These are phyloP conservation scores for Channa maculata DNA, from an alignment of 2,113 vertebrate genomes.

Conservation along the genomic window DNA sequence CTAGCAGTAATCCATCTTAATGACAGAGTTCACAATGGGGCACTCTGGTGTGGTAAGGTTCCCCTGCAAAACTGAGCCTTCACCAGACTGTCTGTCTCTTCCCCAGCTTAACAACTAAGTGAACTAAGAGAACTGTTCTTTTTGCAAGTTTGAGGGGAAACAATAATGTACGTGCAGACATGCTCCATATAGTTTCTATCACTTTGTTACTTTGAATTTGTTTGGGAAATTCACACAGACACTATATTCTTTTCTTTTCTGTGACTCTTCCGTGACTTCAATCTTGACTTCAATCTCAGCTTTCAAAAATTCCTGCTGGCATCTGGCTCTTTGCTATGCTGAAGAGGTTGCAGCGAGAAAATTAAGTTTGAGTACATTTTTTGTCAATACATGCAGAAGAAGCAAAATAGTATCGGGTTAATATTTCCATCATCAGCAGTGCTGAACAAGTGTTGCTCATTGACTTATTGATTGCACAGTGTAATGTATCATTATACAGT, in stretches of 20 bases:
- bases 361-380: conserved; percentile 75
- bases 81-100: conserved; percentile 72
- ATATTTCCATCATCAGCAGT: conserved; percentile 70
- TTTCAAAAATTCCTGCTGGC: conserved; percentile 50
- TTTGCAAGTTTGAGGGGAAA: conserved; percentile 30
- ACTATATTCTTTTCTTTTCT: conserved; percentile 1
- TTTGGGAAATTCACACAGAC: not conserved
- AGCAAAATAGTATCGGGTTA: conserved; percentile 63
- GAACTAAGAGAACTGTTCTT: conserved; percentile 12
- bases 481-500: conserved; percentile 81
- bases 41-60: conserved; percentile 53
- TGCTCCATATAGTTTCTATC: not conserved
- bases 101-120: conserved; percentile 20
- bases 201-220: too few relatives aligned
- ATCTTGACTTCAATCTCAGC: not conserved
- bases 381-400: conserved; percentile 60
- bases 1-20: conserved; percentile 61
- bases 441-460: conserved; percentile 79
- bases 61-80: conserved; percentile 31
- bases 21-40: conserved; percentile 68
- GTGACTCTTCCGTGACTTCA: not conserved
- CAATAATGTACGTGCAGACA: conserved; percentile 21
- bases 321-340: conserved; percentile 67
- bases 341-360: conserved; percentile 48
- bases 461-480: conserved; percentile 80